Conservation (phyloP, 2,113 vertebrate species). For the Argyrosomus japonicus region DNA sequence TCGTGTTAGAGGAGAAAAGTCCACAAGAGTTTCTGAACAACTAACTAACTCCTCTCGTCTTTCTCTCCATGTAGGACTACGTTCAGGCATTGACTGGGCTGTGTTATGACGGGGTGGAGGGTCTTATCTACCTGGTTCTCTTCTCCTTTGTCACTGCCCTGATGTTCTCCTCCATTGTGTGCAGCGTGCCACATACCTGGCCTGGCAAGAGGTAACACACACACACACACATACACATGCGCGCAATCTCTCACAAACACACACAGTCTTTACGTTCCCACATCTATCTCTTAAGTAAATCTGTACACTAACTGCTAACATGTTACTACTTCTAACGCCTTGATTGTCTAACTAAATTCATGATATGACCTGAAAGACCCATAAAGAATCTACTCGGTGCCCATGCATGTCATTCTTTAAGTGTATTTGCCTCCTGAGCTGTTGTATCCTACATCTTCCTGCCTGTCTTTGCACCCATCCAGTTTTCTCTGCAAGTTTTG, state of each 20-base stretch:
- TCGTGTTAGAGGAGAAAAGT: conserved; percentile 18
- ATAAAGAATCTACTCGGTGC: conserved; percentile 20
- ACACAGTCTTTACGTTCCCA: conserved; percentile 7
- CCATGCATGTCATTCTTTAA: conserved; percentile 62
- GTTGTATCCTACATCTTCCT: conserved; percentile 53
- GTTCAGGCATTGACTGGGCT: conserved; percentile 94
- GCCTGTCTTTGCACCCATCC: conserved; percentile 72
- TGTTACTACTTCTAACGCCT: conserved; percentile 22
- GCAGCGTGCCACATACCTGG: conserved; percentile 98
- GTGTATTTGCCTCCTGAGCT: conserved; percentile 50
- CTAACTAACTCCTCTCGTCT: not conserved
- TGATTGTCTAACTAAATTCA: conserved; percentile 31
- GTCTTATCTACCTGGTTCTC: conserved; percentile 97
- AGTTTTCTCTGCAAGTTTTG: conserved; percentile 46
- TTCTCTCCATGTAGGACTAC: conserved; percentile 87
- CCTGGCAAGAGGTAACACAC: conserved; percentile 92
- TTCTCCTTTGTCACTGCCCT: conserved; percentile 98
- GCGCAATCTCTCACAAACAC: not conserved
- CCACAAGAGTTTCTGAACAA: not conserved
- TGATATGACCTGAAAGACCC: conserved; percentile 22
- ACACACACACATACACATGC: conserved; percentile 30
- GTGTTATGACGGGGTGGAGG: conserved; percentile 97
- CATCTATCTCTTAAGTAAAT: conserved; percentile 15
- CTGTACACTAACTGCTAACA: conserved; percentile 62
- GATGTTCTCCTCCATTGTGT: conserved; percentile 99